Evolutionary conservation across 2,113 vertebrate species (phyloP), one percentile per base, ranked within the genome.

Genomic region (Otis tarda): DNA sequence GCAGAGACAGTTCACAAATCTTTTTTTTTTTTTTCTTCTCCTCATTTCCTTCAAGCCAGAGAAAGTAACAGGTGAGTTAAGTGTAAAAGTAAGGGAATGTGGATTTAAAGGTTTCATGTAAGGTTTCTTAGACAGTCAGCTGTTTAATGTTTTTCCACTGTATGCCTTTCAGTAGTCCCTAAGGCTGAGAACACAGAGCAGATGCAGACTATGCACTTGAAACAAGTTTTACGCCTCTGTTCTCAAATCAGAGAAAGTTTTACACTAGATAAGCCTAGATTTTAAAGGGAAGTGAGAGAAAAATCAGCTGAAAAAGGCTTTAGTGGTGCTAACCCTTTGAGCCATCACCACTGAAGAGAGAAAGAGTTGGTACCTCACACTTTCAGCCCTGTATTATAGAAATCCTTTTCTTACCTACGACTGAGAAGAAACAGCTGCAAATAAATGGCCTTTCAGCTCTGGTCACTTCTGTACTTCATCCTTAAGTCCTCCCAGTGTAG

Each of bases 341-440:
- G 81, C 53, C 61, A 31, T 37, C 27, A 25, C 35, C 53, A 63
- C 53, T n/a, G 23, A 75, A 75, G 31, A 87, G 43, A 78, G 11
- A 56, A 68, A 76, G 74, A 87, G 59, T 16, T 61, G 35, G 67
- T 47, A 85, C 50, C 59, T 83, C 67, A 41, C 9, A 13, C 83
- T 81, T 90, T 74, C 41, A 59, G 63, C 41, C 57, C 25, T 45
- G 12, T 68, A 37, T 55, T 70, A 31, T 19, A 79, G 14, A 91
- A 89, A 93, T 76, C 74, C 55, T 76, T 85, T 80, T 79, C 81
- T 83, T 95, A 75, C 77, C 87, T 78, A 68, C 78, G 84, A 31
- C 47, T 67, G 82, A 94, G 87, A 93, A 80, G 60, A 78, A 93
- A 91, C 49, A 76, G 69, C 53, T 70, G 56, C 89, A 93, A 85